These are phyloP conservation scores for Sialia sialis DNA, from an alignment of 2,113 vertebrate genomes.

Conservation along the genomic window DNA sequence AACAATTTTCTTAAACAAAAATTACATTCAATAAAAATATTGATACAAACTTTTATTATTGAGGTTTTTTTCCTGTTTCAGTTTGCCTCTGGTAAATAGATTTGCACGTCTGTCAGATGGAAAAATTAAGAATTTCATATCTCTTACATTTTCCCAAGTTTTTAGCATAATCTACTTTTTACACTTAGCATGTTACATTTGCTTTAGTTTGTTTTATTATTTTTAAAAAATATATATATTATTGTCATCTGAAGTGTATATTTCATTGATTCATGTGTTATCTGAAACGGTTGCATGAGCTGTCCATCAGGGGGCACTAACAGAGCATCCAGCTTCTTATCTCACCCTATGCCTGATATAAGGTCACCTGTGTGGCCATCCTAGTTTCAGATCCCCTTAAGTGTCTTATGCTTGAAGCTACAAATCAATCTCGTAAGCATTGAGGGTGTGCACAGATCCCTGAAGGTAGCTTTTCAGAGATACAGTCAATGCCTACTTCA, in stretches of 20 bases:
- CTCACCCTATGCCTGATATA: background rate
- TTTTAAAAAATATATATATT: too few relatives aligned
- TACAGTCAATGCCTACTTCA: slow-evolving; percentile 4
- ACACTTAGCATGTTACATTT: accelerated
- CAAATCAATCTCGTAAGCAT: slow-evolving; percentile 13
- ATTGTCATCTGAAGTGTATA: accelerated
- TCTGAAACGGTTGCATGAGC: background rate
- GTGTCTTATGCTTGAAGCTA: slow-evolving; percentile 34
- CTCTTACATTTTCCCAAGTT: background rate
- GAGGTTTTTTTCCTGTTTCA: background rate
- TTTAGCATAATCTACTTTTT: background rate
- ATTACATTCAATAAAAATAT: background rate
- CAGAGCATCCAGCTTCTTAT: background rate
- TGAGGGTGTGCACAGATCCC: background rate
- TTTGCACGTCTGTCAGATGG: background rate
- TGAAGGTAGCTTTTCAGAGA: slow-evolving; percentile 9
- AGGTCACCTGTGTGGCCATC: background rate
- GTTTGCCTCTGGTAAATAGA: background rate
- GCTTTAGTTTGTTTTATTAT: accelerated
- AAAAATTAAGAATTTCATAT: background rate
- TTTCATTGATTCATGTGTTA: background rate
- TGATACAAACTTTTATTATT: background rate
- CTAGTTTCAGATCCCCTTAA: slow-evolving; percentile 10
- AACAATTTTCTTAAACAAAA: background rate
- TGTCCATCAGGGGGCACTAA: background rate